phyloP scores from a whole-genome alignment of 2,888 invertebrate genomes.

The Allacma fusca region DNA sequence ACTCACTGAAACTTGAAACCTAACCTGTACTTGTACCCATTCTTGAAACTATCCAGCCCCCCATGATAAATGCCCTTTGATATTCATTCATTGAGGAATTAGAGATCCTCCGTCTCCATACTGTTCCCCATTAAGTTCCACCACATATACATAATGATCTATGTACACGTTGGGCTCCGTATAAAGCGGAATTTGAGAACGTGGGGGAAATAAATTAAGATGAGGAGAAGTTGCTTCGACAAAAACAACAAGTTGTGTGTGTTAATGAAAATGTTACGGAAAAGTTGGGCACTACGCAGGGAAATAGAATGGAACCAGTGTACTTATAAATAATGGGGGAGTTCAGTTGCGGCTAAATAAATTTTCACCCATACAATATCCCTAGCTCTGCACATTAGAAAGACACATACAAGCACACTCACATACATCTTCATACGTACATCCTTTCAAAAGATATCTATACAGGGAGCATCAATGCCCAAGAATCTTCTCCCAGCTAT shows the following conservation, averaged over 20 bases:
- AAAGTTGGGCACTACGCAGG: background rate
- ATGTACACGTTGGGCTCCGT: constrained; percentile 1
- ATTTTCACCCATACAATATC: background rate
- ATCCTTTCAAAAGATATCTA: too few relatives aligned
- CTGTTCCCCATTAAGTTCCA: constrained; percentile 9
- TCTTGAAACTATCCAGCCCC: too few relatives aligned
- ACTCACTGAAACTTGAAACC: too few relatives aligned
- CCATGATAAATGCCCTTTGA: constrained; percentile 34
- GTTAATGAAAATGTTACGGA: constrained; percentile 6
- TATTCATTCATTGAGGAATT: constrained; percentile 17
- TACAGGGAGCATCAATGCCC: too few relatives aligned
- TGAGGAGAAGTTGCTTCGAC: background rate
- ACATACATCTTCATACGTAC: too few relatives aligned
- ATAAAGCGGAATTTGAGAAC: constrained; percentile 27
- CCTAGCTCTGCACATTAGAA: too few relatives aligned
- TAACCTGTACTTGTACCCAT: too few relatives aligned
- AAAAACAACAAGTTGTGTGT: constrained; percentile 12
- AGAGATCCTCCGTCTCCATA: background rate
- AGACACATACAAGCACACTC: too few relatives aligned
- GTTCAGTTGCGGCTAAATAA: constrained; percentile 1
- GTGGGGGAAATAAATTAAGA: constrained; percentile 44
- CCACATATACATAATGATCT: too few relatives aligned
- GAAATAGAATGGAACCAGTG: constrained; percentile 4
- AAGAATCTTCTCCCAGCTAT: too few relatives aligned
- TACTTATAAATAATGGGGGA: constrained; percentile 10